phyloP scores from a whole-genome alignment of 2,888 invertebrate genomes.

The Andrena fulva region DNA sequence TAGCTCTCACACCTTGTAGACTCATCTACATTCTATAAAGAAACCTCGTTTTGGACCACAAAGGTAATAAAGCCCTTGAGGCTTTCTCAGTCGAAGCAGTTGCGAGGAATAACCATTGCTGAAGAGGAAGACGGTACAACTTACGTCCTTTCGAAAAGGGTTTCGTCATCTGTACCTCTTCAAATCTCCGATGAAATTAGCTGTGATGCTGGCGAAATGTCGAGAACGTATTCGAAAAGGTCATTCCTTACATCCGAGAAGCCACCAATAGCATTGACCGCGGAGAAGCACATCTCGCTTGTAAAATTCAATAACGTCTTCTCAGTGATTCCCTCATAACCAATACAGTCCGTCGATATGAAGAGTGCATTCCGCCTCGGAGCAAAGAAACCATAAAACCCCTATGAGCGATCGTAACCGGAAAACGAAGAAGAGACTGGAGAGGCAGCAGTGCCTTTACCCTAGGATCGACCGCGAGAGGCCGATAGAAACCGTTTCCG shows the following conservation, averaged over 20 bases:
- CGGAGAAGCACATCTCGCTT: conserved; percentile 1
- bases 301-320: conserved; percentile 34
- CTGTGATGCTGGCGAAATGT: not conserved
- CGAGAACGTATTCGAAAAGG: conserved; percentile 10
- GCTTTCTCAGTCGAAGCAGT: not conserved
- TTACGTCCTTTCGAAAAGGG: not conserved
- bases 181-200: not conserved
- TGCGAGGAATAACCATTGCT: too few relatives aligned
- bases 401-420: conserved; percentile 69
- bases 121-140: too few relatives aligned
- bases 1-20: not conserved
- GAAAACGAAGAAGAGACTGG: conserved; percentile 65
- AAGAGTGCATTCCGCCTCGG: conserved; percentile 46
- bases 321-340: conserved; percentile 19
- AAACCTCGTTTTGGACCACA: not conserved
- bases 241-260: not conserved
- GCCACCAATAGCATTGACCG: not conserved
- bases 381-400: conserved; percentile 70
- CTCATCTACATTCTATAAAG: too few relatives aligned
- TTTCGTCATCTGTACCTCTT: not conserved
- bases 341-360: conserved; percentile 40
- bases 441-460: conserved; percentile 53
- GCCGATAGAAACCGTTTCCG: conserved; percentile 79
- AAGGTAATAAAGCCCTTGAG: not conserved
- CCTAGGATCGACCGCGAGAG: conserved; percentile 66